Conservation (phyloP, 2,888 invertebrate species). For the Leptopterna dolabrata region DNA sequence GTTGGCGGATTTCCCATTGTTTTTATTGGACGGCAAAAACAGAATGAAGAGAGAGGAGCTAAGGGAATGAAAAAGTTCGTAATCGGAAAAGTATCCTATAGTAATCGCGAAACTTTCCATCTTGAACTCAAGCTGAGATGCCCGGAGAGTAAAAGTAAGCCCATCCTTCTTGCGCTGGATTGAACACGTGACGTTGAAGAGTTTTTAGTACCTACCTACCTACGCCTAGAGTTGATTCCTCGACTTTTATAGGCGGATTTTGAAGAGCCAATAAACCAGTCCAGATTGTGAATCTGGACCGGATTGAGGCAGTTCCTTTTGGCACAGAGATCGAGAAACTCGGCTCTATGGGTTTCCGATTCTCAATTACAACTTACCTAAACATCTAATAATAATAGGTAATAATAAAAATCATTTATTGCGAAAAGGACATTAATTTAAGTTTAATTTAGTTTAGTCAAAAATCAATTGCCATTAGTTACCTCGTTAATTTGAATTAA, state of each 20-base stretch:
- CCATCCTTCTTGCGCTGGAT: not conserved
- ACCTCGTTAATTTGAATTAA: too few relatives aligned
- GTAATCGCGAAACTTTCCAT: not conserved
- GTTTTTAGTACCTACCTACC: not conserved
- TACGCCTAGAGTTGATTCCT: not conserved
- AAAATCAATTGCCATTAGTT: too few relatives aligned
- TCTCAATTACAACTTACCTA: too few relatives aligned
- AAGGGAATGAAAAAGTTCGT: not conserved
- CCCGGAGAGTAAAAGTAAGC: not conserved
- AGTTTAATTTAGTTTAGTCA: too few relatives aligned
- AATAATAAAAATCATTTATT: too few relatives aligned
- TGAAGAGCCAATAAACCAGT: not conserved
- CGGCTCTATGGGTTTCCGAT: too few relatives aligned
- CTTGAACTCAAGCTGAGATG: not conserved
- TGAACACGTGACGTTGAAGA: not conserved
- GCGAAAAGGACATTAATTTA: too few relatives aligned
- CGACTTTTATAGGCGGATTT: not conserved
- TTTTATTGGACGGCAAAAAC: not conserved
- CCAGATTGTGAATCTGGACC: not conserved
- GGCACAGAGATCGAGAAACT: too few relatives aligned
- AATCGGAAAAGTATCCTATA: not conserved
- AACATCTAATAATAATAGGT: too few relatives aligned
- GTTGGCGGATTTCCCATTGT: not conserved
- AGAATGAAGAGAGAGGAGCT: not conserved
- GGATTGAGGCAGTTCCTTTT: not conserved